These are phyloP conservation scores for Mesopsocus fuscifrons DNA, from an alignment of 2,888 invertebrate genomes.

Conservation along the genomic window DNA sequence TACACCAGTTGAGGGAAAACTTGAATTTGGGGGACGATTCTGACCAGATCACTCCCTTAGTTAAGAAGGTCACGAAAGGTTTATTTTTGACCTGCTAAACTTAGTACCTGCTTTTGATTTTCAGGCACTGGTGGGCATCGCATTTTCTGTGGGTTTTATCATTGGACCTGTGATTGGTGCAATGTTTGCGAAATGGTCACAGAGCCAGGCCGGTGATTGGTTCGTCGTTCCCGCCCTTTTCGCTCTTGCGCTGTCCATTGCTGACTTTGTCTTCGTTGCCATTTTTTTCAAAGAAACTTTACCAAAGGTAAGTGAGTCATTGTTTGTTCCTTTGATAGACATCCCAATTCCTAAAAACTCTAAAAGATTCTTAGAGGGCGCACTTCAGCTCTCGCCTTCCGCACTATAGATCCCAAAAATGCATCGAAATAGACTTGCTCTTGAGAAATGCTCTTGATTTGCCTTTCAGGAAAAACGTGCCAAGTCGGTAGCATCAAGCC, in stretches of 20 bases:
- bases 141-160: conserved; percentile 96
- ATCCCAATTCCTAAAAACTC: too few relatives aligned
- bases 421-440: too few relatives aligned
- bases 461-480: conserved; percentile 51
- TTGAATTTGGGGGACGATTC: too few relatives aligned
- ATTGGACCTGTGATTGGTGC: conserved; percentile 92
- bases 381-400: too few relatives aligned
- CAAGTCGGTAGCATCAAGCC: conserved; percentile 41
- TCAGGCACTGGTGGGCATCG: conserved; percentile 89
- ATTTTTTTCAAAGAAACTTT: conserved; percentile 69
- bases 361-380: too few relatives aligned
- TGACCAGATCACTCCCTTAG: too few relatives aligned
- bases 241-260: conserved; percentile 49
- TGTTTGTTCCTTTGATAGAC: conserved; percentile 14
- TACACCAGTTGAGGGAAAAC: too few relatives aligned
- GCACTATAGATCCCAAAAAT: too few relatives aligned
- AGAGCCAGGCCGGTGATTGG: conserved; percentile 43
- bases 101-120: too few relatives aligned
- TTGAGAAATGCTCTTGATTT: too few relatives aligned
- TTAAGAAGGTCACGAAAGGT: too few relatives aligned
- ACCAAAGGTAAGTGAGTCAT: conserved; percentile 36
- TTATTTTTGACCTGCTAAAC: too few relatives aligned
- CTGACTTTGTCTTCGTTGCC: conserved; percentile 57
- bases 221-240: conserved; percentile 64
- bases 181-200: conserved; percentile 51